Conservation (phyloP, 1,140 invertebrate species). For the Philaenus spumarius region DNA sequence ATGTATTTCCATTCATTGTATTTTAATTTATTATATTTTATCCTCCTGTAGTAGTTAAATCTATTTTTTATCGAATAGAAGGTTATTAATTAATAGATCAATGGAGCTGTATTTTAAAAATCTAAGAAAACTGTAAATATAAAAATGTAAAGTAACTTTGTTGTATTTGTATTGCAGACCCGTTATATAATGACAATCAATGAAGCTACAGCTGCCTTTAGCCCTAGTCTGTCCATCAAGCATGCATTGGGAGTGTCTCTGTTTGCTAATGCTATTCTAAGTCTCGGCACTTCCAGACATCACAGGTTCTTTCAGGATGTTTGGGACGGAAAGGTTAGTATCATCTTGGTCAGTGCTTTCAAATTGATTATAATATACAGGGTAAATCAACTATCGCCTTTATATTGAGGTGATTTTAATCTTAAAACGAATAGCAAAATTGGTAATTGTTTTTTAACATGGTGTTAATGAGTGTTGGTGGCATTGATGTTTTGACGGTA, state of each 20-base stretch:
- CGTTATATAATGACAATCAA: constrained; percentile 62
- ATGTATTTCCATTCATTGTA: too few species aligned
- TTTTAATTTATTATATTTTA: too few species aligned
- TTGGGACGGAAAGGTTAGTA: constrained; percentile 60
- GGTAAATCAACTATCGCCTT: too few species aligned
- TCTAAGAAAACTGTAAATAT: neutral
- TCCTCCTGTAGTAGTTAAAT: too few species aligned
- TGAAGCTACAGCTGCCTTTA: constrained; percentile 56
- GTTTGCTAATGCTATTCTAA: constrained; percentile 58
- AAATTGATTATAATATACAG: too few species aligned
- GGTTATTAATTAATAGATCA: neutral
- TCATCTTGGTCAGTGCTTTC: too few species aligned
- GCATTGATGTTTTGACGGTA: too few species aligned
- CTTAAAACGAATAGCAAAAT: too few species aligned
- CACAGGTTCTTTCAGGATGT: constrained; percentile 60
- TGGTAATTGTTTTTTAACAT: too few species aligned
- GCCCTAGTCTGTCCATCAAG: constrained; percentile 60
- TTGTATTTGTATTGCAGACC: constrained; percentile 44
- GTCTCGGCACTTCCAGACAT: constrained; percentile 72
- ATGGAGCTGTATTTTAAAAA: neutral
- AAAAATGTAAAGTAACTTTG: neutral
- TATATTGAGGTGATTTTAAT: too few species aligned
- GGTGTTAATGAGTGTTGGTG: too few species aligned
- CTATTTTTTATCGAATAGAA: too few species aligned
- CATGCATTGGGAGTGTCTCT: constrained; percentile 57